Evolutionary conservation across 2,888 invertebrate species (phyloP).

Genomic region (Acleris sparsana): DNA sequence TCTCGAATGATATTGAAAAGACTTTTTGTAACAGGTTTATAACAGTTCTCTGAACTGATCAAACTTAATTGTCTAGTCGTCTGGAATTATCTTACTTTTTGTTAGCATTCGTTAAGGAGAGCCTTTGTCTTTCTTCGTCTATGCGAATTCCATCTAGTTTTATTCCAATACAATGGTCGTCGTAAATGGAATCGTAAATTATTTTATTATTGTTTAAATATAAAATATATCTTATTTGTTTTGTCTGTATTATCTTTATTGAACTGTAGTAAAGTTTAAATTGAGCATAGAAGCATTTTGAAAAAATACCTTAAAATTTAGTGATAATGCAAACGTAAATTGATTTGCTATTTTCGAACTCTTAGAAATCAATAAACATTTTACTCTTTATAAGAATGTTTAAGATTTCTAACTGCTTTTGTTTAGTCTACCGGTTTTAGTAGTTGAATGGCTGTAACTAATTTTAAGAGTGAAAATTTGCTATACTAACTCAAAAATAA

Average conservation of each 20-base stretch:
- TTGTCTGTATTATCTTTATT: no score
- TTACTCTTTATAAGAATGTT: background rate
- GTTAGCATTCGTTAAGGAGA: background rate
- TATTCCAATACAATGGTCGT: no score
- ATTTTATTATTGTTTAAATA: no score
- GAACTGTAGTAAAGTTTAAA: no score
- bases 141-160: no score
- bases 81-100: background rate
- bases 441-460: no score
- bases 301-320: no score
- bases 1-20: conserved; percentile 3
- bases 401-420: background rate
- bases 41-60: background rate
- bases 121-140: background rate
- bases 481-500: no score
- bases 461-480: no score
- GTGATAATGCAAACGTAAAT: background rate
- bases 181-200: no score
- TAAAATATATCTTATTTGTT: no score
- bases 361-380: background rate
- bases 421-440: background rate
- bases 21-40: conserved; percentile 10
- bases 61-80: background rate
- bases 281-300: no score
- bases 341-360: background rate